Evolutionary conservation across 2,888 invertebrate genomes (phyloP), one percentile per base, ranked within the genome.

Genomic region (Cinara cedri): DNA sequence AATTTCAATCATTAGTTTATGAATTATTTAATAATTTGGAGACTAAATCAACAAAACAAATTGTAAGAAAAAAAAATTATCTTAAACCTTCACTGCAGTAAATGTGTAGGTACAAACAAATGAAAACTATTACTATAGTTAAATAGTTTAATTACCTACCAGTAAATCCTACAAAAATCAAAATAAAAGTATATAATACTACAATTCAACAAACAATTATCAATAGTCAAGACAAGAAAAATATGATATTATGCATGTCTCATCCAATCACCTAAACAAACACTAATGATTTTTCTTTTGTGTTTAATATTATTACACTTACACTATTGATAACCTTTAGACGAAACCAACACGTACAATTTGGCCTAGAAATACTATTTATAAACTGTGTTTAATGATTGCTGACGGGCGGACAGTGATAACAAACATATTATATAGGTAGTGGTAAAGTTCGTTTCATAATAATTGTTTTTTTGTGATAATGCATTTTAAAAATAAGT

Each of bases 251-350:
- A 57, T 10, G 14, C 24, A 44, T 51, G 4, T 0, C 11, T 13
- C 21, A n/a, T 16, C 10, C 24, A 24, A 8, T 42, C 16, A n/a
- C 16, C 16, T 24, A 42, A n/a, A 16, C 10, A 19, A 10, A 21
- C 34, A 55, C 1, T 3, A 13, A 11, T 34, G 26, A 19, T 19
- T 16, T 42, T 10, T 34, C 4, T 11, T 14, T 2, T 19, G 6
- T 34, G 34, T 34, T 3, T 34, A 34, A 4, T 34, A 6, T 34
- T 34, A 34, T 34, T 34, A 34, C 34, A 34, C 34, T 34, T 8
- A 21, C 57, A 44, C 16, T 26, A n/a, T n/a, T 42, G 74, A 75
- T 75, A 75, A 75, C 74, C 74, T 75, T 75, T 75, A 54, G 0
- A 63, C 51, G 42, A 54, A 63, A 63, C 63, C 60, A 54, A 74